Evolutionary conservation across 1,140 invertebrate species (phyloP), one percentile per base, ranked within the genome.

Genomic region (Apis florea): DNA sequence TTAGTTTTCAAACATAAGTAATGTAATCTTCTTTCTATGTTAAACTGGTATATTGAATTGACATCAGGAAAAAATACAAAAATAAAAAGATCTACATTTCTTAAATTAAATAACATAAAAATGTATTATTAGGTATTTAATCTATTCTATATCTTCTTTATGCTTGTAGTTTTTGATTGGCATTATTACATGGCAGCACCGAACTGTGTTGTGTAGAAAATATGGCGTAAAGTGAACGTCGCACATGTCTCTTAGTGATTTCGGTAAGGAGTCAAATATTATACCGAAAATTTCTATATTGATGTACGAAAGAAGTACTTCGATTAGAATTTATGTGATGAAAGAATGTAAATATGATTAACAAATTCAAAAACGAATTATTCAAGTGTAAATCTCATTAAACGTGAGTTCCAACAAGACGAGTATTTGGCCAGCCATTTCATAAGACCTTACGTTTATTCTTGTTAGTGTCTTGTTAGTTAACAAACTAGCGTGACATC

Each of bases 141-240:
- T 66, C 63, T 66, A 12, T 11, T 2, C 40, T 40, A 66, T 3
- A 40, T 21, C 17, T 40, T 40, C n/a, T 47, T 40, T 26, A 67
- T 67, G 40, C 49, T 31, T 12, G 17, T 53, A 19, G 10, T 15
- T 59, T 59, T 73, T 11, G 11, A 49, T 13, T 61, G 11, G 56
- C 26, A 49, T 73, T 61, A 49, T 31, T 61, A 61, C 17, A 68
- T 21, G 59, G 73, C 59, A 75, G 73, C 47, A 31, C 24, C 19
- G 51, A 49, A 61, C 47, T 75, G 59, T 56, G 59, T 68, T 75
- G 67, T 69, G 56, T 78, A 67, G 66, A 53, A 71, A 91, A 91
- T 85, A 91, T 91, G 90, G 90, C 89, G 89, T 87, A 88, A 89
- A 88, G 85, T 85, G 85, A 90, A 89, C 86, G 89, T 91, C 88